These are phyloP conservation scores for Monodelphis domestica DNA, from an alignment of 2,797 vertebrate species.

Conservation along the genomic window DNA sequence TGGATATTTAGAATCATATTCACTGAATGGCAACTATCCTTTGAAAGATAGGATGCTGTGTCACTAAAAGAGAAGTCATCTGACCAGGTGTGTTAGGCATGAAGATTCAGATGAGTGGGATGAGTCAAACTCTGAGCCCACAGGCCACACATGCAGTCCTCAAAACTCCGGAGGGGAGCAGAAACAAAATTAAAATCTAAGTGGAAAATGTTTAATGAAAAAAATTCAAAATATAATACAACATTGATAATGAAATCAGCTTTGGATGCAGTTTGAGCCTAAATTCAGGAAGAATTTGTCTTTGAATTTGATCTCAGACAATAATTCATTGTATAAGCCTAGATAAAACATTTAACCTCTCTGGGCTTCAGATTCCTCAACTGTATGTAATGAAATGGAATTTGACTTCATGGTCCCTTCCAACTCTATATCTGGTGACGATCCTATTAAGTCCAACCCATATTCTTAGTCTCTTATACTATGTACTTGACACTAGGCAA, in stretches of 20 bases:
- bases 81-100: not conserved
- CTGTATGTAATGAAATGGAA: not conserved
- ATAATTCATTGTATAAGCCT: not conserved
- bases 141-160: not conserved
- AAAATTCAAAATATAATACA: not conserved
- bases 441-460: not conserved
- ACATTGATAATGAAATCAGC: not conserved
- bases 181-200: not conserved
- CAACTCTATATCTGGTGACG: not conserved
- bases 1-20: not conserved
- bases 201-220: not conserved
- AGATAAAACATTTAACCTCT: not conserved
- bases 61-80: not conserved
- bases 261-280: not conserved
- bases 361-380: not conserved
- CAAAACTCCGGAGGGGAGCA: not conserved
- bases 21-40: rapidly evolving
- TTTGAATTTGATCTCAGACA: not conserved
- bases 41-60: not conserved
- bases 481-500: not conserved
- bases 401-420: not conserved
- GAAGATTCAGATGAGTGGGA: not conserved
- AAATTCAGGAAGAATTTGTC: not conserved
- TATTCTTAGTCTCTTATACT: not conserved
- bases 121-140: not conserved